Evolutionary conservation across 2,888 invertebrate genomes (phyloP), one percentile per base, ranked within the genome.

Genomic region (Oscheius sp.): DNA sequence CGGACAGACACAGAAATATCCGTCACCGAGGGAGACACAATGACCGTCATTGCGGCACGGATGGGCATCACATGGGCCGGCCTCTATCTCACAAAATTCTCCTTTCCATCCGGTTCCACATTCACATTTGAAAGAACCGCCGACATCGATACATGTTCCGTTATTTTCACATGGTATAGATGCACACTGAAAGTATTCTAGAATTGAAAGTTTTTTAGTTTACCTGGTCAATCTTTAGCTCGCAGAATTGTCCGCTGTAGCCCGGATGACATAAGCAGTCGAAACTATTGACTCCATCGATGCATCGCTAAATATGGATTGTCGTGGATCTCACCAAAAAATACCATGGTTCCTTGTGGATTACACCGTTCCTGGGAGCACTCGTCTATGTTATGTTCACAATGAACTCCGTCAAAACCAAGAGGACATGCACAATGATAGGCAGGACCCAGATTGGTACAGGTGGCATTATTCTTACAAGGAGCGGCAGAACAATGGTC

Each of bases 31-130:
- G 86, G 95, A 95, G 25, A 93, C 90, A 86, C 97, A 97, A 5
- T 93, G 94, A 0, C 96, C 96, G 55, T 96, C 96, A 87, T 97
- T 97, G 89, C 95, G 94, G 88, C 96, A 97, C 0, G 96, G 96
- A 73, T 92, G 92, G 77, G 93, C 93, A 83, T 93, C 92, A 85
- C 96, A 96, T 76, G 93, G 93, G 64, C 95, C 95, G 69, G 95
- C 93, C 88, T 96, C 55, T 13, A 29, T 13, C 27, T 27, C 9
- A 18, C 43, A 78, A 73, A 76, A 74, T 53, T 77, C 76, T 21
- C 87, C 87, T 16, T 77, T 81, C 87, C 87, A 88, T 52, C 85
- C 87, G 0, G 68, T 29, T 13, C 73, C 71, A 91, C 98, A 98
- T 89, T 96, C 95, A 87, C 98, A 98, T 89, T 94, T 95, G 91